Evolutionary conservation across 2,113 vertebrate species (phyloP), one percentile per base, ranked within the genome.

Genomic region (Ibidorhyncha struthersii): DNA sequence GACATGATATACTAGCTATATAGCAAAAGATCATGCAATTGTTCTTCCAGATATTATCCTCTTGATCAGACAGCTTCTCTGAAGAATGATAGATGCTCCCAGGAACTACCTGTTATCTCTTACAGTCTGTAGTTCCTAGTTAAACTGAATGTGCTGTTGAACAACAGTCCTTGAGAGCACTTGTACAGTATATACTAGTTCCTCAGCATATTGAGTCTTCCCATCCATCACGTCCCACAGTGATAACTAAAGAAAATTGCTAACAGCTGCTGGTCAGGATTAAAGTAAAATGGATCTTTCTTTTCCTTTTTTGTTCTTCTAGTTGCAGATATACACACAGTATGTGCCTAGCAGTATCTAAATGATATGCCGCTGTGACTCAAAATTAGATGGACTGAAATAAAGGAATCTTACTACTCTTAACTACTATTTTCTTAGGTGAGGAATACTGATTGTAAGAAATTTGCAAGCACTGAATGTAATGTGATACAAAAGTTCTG

Each of bases 221-320:
- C 53, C 61, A 96, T 97, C 82, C 91, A 95, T 97, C 91, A 96
- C 3, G n/a, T 94, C 91, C 84, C 74, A 63, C 73, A 59, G 89
- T 32, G 89, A 91, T 82, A 96, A 91, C 89, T 96, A 67, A 96
- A 85, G 93, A 93, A 88, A 98, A 97, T 96, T 95, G 90, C 52
- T 65, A 95, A 89, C 41, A 94, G 66, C 86, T 96, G 62, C 85
- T 94, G 86, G 61, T 95, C 49, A 90, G 79, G 74, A 87, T 90
- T 82, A 88, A 88, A 93, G 86, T 62, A 84, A 87, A 96, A 95
- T 93, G 80, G 52, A 67, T 85, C 74, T 82, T 85, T 78, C 77
- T 74, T 65, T 82, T 67, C 81, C 32, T 41, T 80, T 96, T 85
- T 53, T 3, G 1, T 91, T 91, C 45, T 62, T 82, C 29, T 67